phyloP scores from a whole-genome alignment of 1,140 invertebrate species.

The Drosophila truncata region DNA sequence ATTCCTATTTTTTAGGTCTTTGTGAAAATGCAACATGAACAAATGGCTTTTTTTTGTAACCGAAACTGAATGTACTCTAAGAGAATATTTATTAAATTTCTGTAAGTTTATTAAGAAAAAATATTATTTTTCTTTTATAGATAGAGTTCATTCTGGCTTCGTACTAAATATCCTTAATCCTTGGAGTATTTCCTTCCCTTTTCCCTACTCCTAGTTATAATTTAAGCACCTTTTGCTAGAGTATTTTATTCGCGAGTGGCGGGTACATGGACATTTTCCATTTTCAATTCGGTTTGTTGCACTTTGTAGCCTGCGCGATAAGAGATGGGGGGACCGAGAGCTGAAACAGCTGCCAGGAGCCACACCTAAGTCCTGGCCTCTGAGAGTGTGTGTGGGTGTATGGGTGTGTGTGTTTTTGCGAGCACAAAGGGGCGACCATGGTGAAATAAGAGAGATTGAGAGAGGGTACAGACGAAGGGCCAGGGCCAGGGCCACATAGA shows the following conservation, averaged over 20 bases:
- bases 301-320: slow-evolving; percentile 62
- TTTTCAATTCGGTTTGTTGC: slow-evolving; percentile 79
- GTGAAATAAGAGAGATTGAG: slow-evolving; percentile 17
- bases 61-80: background rate
- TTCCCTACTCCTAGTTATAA: background rate
- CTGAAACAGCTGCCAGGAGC: slow-evolving; percentile 75
- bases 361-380: slow-evolving; percentile 70
- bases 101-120: background rate
- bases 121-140: too few species aligned
- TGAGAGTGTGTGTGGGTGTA: slow-evolving; percentile 22
- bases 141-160: too few species aligned
- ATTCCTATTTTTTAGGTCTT: slow-evolving; percentile 18
- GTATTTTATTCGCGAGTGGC: slow-evolving; percentile 28
- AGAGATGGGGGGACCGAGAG: slow-evolving; percentile 9
- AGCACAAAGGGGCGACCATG: slow-evolving; percentile 29
- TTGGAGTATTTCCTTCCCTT: background rate
- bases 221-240: slow-evolving; percentile 4
- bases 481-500: slow-evolving; percentile 48
- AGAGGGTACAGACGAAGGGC: slow-evolving; percentile 1
- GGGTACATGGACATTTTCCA: slow-evolving; percentile 48
- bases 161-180: background rate
- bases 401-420: slow-evolving; percentile 14
- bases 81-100: background rate
- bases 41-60: background rate
- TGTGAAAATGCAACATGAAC: slow-evolving; percentile 61